Evolutionary conservation across 2,113 vertebrate species (phyloP), one percentile per base, ranked within the genome.

Genomic region (Lamprologus tigripictilis): DNA sequence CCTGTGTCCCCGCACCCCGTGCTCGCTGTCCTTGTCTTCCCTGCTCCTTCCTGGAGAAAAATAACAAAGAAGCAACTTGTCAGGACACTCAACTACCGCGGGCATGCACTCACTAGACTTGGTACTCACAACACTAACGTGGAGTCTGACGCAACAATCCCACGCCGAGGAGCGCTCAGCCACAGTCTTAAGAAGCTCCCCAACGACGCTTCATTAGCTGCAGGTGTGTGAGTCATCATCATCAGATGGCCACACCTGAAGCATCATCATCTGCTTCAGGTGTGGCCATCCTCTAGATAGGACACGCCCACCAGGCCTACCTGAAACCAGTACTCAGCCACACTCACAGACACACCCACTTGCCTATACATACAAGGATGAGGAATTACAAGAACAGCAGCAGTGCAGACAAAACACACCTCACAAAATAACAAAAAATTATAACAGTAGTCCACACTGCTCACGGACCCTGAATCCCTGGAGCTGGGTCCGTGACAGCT

Each of bases 101-200:
- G 16, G 47, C 16, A 49, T 19, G 47, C 47, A 19, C 17, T 49
- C 47, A 9, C 47, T 49, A 0, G 47, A 9, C 47, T 49, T 49
- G 6, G 40, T 42, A 45, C 6, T 45, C 5, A 13, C 0, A 42
- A 13, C 40, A 6, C 40, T 42, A 7, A 45, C 13, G 6, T 14
- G 13, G 6, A 45, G 42, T 4, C 12, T 42, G 5, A 42, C 12
- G 0, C 42, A 45, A 14, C 12, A 0, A 45, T 45, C 42, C 42
- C 42, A 45, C 6, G 2, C 42, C 6, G 0, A 45, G 13, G 6
- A 45, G 1, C 3, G 3, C 42, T 45, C 42, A 4, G 42, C 42
- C 42, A 45, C 42, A 0, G 13, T 45, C 2, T 45, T 45, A 7
- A 45, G 42, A 45, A 45, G 42, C 42, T 45, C 42, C 42, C 42